Base-by-base conservation (phyloP, 2,888 invertebrate genomes). In the Lysandra coridon region DNA sequence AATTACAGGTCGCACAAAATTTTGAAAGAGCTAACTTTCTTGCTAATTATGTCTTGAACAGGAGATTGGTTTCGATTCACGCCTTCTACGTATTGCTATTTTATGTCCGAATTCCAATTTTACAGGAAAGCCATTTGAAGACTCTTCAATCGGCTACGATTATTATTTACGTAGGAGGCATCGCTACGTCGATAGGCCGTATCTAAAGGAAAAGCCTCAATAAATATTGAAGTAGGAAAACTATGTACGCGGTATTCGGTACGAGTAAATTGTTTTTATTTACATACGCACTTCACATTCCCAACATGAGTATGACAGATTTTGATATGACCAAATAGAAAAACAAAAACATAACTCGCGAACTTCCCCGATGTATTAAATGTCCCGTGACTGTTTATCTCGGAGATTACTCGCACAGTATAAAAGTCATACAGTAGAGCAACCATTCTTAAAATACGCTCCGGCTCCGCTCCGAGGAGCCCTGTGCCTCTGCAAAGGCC, bases 291-390 rank as follows among this genome's bases (percentile, higher is more conserved):
- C 69, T 69, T 69, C 14, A 69, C 69, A 69, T 69, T 69, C 69
- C 69, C 5, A 37, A 33, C 33, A 69, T 69, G 33, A 37, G 37
- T 69, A 4, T 33, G 69, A 33, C 49, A 75, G 49, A 75, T 49
- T 75, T 75, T 75, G 30, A 76, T 76, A 76, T 33, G 57, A 33
- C 14, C 69, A 69, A 57, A 76, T 53, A 53, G 76, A 57, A 76
- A 76, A 76, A 76, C 76, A 76, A 76, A 57, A 76, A 76, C 76
- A 76, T 76, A 76, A 76, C 49, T 76, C 76, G 49, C 76, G 17
- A 76, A 76, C 6, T 76, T 76, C 33, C 17, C 30, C 49, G 30
- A 76, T 76, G 76, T 76, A 57, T 76, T 57, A 76, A 76, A 53
- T 53, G 76, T 30, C 69, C 69, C 69, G 69, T 76, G 53, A 76